phyloP scores from a whole-genome alignment of 2,888 invertebrate species.

The Conomelus anceps region DNA sequence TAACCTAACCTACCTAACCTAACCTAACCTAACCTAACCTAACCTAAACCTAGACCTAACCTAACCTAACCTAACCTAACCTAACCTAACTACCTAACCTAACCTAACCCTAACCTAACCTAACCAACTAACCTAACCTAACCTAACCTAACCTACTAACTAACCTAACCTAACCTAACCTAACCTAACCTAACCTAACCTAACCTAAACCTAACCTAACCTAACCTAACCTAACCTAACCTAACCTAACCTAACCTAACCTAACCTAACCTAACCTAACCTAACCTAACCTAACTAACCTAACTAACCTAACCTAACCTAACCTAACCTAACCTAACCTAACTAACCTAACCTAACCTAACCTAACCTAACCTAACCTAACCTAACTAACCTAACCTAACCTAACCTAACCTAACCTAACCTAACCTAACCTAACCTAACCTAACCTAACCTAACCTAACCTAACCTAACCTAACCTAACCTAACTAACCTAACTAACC shows the following conservation, averaged over 20 bases:
- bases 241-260: slow-evolving; percentile 25
- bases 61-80: no score
- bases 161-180: slow-evolving; percentile 8
- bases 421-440: slow-evolving; percentile 24
- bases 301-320: slow-evolving; percentile 24
- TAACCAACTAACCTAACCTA: slow-evolving; percentile 16
- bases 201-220: slow-evolving; percentile 24
- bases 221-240: slow-evolving; percentile 26
- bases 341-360: slow-evolving; percentile 9
- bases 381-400: slow-evolving; percentile 13
- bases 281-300: slow-evolving; percentile 20
- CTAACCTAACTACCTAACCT: no score
- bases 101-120: no score
- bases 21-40: no score
- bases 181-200: slow-evolving; percentile 23
- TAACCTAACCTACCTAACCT: no score
- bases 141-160: slow-evolving; percentile 17
- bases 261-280: slow-evolving; percentile 5
- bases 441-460: no score
- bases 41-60: no score
- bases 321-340: slow-evolving; percentile 21
- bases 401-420: slow-evolving; percentile 23
- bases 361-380: slow-evolving; percentile 14
- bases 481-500: no score
- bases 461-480: no score